Base-by-base conservation (phyloP, 2,113 vertebrate genomes). In the Psammodynastes pulverulentus region DNA sequence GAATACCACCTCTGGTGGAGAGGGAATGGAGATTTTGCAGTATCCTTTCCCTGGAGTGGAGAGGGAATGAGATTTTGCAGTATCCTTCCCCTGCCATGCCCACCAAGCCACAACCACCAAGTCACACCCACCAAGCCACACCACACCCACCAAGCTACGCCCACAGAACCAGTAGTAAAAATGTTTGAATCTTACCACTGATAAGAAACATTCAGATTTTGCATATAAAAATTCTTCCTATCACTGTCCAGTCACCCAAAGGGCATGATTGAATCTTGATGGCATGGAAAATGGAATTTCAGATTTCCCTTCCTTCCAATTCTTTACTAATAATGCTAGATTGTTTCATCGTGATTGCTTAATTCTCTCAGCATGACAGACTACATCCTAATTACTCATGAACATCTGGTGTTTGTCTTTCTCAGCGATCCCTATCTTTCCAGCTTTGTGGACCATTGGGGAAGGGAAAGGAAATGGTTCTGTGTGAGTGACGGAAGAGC, bases 401-500 rank as follows among this genome's bases (percentile, higher is more conserved):
- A 72, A 72, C 34, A 72, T 34, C 62, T 72, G 13, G 13, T n/a
- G 34, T 24, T 10, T 62, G 62, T 17, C 62, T 67, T n/a, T 67
- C 58, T 67, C 29, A n/a, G 58, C 1, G 10, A 4, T 29, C 58
- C 29, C 10, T 1, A n/a, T 2, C 24, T 67, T 67, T 67, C 12
- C 58, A 67, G 10, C 12, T 67, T 67, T 67, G 29, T 29, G 0
- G 26, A 13, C 26, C 29, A 13, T 8, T 3, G 23, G 5, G 23
- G 58, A 3, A 10, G 26, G 10, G 26, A 4, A 10, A 29, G 24
- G 56, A 58, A 58, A n/a, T 62, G 9, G 26, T 62, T 12, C 26
- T 26, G 9, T 0, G 9, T 29, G 10, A n/a, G 58, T 0, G 0
- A 12, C 0, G 10, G 10, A 26, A 1, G 4, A 67, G 29, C 3